These are phyloP conservation scores for Piaya cayana DNA, from an alignment of 2,113 vertebrate genomes.

Conservation along the genomic window DNA sequence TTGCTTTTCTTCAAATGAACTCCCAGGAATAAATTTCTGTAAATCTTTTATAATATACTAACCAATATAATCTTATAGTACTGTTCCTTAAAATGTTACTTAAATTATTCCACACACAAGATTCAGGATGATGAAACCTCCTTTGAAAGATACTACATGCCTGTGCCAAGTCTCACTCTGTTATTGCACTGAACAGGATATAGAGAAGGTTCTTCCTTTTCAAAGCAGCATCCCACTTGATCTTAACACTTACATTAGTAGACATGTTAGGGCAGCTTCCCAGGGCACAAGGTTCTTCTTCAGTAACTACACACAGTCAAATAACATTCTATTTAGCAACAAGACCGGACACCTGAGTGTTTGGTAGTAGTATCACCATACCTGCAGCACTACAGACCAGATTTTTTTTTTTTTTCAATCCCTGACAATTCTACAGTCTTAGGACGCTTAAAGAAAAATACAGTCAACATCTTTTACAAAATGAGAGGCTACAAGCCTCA, in stretches of 20 bases:
- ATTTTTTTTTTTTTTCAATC: neutral
- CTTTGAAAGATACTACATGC: neutral
- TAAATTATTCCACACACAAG: neutral
- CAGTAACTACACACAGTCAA: neutral
- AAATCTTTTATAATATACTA: neutral
- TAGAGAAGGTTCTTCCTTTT: neutral
- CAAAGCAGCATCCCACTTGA: neutral
- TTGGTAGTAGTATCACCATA: neutral
- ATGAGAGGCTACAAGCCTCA: neutral
- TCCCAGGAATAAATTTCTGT: neutral
- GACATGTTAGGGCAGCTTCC: neutral
- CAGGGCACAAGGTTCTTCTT: neutral
- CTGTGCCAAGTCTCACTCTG: neutral
- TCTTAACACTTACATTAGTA: neutral
- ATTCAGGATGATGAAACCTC: neutral
- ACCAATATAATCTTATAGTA: neutral
- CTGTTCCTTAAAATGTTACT: neutral
- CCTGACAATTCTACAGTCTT: neutral
- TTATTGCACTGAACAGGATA: neutral
- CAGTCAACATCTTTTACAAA: neutral
- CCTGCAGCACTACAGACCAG: neutral
- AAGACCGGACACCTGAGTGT: neutral
- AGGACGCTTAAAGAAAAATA: neutral
- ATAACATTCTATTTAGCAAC: accelerated
- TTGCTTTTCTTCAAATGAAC: neutral